phyloP scores from a whole-genome alignment of 2,888 invertebrate genomes.

The Phengaris arion region DNA sequence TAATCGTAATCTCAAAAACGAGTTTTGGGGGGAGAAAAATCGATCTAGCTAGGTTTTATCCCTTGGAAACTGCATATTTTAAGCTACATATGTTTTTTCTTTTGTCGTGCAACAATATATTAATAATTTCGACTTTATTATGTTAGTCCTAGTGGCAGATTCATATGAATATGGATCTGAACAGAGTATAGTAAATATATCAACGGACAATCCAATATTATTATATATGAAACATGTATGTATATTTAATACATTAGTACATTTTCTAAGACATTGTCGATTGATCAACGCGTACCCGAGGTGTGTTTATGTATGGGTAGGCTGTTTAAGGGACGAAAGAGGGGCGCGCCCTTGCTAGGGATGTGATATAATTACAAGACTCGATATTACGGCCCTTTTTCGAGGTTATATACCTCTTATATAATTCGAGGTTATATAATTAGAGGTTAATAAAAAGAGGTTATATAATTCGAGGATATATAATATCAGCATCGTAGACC shows the following conservation, averaged over 20 bases:
- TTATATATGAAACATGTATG: neutral
- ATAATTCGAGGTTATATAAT: neutral
- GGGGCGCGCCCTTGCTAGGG: slow-evolving; percentile 19
- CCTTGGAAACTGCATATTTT: too few relatives aligned
- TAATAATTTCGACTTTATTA: too few relatives aligned
- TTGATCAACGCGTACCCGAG: neutral
- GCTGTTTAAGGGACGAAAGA: slow-evolving; percentile 19
- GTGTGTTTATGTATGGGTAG: slow-evolving; percentile 12
- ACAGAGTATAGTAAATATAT: neutral
- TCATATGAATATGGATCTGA: too few relatives aligned
- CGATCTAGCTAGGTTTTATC: too few relatives aligned
- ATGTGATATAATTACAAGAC: slow-evolving; percentile 5
- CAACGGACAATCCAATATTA: neutral
- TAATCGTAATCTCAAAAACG: too few relatives aligned
- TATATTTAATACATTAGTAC: neutral
- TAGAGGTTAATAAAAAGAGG: too few relatives aligned
- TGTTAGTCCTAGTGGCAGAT: too few relatives aligned
- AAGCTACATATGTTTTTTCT: too few relatives aligned
- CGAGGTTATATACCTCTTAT: neutral
- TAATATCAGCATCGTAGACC: neutral
- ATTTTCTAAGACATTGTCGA: slow-evolving; percentile 10
- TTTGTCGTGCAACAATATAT: too few relatives aligned
- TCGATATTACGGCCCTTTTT: neutral
- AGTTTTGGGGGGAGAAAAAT: too few relatives aligned
- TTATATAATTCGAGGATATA: too few relatives aligned